Base-by-base conservation (phyloP, 2,888 invertebrate species). In the Therioaphis trifolii region DNA sequence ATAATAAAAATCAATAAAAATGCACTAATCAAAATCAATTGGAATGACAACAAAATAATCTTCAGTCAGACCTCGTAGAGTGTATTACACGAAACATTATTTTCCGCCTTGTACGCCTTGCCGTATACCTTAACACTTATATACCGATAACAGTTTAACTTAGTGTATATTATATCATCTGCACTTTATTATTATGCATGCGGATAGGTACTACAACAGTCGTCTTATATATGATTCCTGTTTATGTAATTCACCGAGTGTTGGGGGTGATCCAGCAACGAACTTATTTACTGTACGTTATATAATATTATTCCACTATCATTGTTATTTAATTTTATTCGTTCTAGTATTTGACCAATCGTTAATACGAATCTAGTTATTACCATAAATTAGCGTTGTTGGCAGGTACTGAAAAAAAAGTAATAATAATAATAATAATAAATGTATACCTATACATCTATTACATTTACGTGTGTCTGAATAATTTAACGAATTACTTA, bases 311-410 rank as follows among this genome's bases (percentile, higher is more conserved):
- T 77, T 61, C 46, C 15, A 1, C n/a, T 21, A 78, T 78, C 66
- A 24, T 78, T 66, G 66, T 66, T 78, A 14, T 79, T 79, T 79
- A 43, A 69, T 79, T 24, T 79, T 55, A 79, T 69, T 69, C 68
- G 78, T 69, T 69, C 52, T 78, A 68, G 52, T 69, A 69, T 79
- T 79, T 55, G 71, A 80, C 80, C 71, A 35, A 71, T 71, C 43
- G 69, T 71, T 71, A 71, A 80, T 72, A 72, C 71, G 80, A 72
- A 72, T 72, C 78, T 46, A 52, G 82, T 74, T 82, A 82, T 82
- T 82, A 74, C 63, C 82, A 82, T 82, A 82, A 82, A 82, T 82
- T 82, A 82, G 24, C 40, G 63, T 63, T 12, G 77, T 68, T 52
- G 18, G 66, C 49, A 21, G 46, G 77, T 77, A 66, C 27, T 21